Conservation (phyloP, 2,797 vertebrate genomes). For the Gymnothorax javanicus region DNA sequence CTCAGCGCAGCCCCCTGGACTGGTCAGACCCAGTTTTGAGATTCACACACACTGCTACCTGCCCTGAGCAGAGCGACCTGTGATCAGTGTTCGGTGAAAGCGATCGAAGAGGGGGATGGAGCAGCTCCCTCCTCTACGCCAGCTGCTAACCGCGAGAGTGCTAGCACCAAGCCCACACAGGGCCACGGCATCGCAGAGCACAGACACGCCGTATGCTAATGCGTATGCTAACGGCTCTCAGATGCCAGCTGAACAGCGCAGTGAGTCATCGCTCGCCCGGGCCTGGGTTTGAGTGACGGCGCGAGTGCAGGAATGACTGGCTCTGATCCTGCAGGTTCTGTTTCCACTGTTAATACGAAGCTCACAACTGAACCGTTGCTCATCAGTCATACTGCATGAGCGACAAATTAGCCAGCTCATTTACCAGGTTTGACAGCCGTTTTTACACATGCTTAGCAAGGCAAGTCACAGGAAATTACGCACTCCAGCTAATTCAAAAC, state of each 20-base stretch:
- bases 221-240: too few species aligned
- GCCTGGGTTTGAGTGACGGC: neutral
- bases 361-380: neutral
- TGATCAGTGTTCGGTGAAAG: neutral
- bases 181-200: neutral
- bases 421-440: neutral
- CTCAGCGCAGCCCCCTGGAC: constrained; percentile 29
- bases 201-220: neutral
- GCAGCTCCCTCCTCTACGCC: neutral
- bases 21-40: constrained; percentile 40
- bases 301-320: neutral
- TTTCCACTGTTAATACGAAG: neutral
- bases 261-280: neutral
- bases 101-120: neutral
- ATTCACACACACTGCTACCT: neutral
- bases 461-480: neutral
- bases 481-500: neutral
- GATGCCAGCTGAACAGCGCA: neutral
- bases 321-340: neutral
- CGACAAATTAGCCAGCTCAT: neutral
- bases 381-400: neutral
- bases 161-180: neutral
- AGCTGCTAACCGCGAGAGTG: neutral
- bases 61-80: neutral
- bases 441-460: neutral